A percentile compares a stretch with the other conserved stretches of the same genome.
These are phyloP conservation scores for Tetramorium simillimum DNA, from an alignment of 1,140 invertebrate species.

Conservation along the genomic window DNA sequence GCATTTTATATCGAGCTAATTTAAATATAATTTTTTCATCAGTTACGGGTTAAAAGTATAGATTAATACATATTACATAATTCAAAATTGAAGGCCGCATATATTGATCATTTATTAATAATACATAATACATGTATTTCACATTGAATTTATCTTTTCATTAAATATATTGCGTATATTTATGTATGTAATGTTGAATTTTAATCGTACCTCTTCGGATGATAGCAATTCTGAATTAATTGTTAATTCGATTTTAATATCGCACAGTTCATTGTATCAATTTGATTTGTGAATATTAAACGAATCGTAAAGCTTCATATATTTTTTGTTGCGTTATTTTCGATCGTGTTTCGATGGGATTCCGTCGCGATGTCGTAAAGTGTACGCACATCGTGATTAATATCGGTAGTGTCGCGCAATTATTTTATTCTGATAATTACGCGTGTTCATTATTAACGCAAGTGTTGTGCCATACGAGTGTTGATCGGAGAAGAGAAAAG, in stretches of 20 bases:
- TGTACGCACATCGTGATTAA: neutral
- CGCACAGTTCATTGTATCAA: neutral
- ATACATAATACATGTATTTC: neutral
- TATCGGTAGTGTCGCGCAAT: neutral
- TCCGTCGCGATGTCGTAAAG: neutral
- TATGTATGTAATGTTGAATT: neutral
- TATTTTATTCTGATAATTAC: neutral
- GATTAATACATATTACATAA: neutral
- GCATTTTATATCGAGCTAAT: neutral
- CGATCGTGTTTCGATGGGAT: neutral
- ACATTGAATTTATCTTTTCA: neutral
- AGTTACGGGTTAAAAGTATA: neutral
- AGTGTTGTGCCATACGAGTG: too few species aligned
- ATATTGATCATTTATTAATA: constrained; percentile 1
- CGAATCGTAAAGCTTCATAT: neutral
- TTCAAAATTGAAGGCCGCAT: neutral
- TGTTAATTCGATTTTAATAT: constrained; percentile 11
- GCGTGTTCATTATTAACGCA: neutral
- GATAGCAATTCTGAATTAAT: neutral
- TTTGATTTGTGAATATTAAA: neutral
- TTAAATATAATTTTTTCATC: neutral
- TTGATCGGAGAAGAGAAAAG: too few species aligned
- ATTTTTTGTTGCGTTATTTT: neutral
- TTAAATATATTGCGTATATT: neutral
- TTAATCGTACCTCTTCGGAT: neutral